phyloP scores from a whole-genome alignment of 1,140 invertebrate genomes.

The Cepaea nemoralis region DNA sequence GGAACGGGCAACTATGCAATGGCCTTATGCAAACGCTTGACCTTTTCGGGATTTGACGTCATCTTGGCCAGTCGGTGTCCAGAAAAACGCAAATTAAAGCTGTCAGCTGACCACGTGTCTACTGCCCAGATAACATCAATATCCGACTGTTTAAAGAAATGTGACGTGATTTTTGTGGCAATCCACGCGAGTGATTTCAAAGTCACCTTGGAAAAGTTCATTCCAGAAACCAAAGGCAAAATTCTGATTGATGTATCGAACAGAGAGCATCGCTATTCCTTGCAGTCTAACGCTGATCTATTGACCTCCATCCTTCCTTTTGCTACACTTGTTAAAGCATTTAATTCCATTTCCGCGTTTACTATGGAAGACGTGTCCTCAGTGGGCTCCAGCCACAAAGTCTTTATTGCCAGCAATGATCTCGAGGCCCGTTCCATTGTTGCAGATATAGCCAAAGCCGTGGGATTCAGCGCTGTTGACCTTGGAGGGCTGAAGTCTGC shows the following conservation, averaged over 20 bases:
- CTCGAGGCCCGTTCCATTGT: conserved; percentile 50
- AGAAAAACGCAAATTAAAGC: conserved; percentile 36
- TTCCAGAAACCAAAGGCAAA: conserved; percentile 53
- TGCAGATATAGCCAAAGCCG: conserved; percentile 51
- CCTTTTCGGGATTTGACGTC: conserved; percentile 64
- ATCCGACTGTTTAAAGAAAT: conserved; percentile 54
- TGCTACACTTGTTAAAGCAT: conserved; percentile 63
- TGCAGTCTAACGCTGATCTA: conserved; percentile 61
- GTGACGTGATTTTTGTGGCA: conserved; percentile 55
- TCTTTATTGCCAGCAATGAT: conserved; percentile 62
- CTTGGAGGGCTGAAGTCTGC: conserved; percentile 56
- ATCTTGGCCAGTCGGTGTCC: conserved; percentile 66
- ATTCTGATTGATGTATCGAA: conserved; percentile 66
- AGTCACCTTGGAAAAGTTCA: conserved; percentile 46
- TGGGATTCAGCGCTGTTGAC: conserved; percentile 63
- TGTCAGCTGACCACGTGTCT: conserved; percentile 58
- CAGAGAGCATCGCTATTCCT: conserved; percentile 45
- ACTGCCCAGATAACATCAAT: conserved; percentile 55
- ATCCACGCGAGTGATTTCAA: conserved; percentile 61
- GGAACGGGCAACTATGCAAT: conserved; percentile 67
- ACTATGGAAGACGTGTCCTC: conserved; percentile 57
- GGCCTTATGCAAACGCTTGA: conserved; percentile 61
- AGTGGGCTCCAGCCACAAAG: conserved; percentile 46
- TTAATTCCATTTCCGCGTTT: conserved; percentile 67
- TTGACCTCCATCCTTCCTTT: conserved; percentile 50